Conservation (phyloP, 1,140 invertebrate genomes). For the Drosophila sechellia region DNA sequence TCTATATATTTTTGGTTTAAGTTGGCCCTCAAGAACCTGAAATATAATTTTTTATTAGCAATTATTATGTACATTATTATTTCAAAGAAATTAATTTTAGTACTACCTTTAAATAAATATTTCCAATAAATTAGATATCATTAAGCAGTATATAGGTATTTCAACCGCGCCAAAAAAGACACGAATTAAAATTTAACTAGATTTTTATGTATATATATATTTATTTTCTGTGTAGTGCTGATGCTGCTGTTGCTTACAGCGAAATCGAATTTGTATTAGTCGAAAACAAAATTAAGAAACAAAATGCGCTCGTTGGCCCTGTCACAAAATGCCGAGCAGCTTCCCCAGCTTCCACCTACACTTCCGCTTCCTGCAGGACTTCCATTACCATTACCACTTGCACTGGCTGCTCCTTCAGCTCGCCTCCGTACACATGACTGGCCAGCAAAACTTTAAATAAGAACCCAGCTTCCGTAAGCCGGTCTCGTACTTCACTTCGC, state of each 20-base stretch:
- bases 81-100: no score
- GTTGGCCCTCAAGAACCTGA: no score
- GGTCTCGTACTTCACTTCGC: constrained; percentile 20
- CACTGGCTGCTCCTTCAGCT: constrained; percentile 41
- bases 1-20: no score
- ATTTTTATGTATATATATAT: background rate
- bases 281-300: constrained; percentile 80
- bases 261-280: constrained; percentile 79
- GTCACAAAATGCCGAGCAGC: constrained; percentile 39
- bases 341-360: constrained; percentile 4
- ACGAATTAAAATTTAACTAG: no score
- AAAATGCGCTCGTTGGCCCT: constrained; percentile 55
- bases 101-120: no score
- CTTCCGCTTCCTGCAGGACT: constrained; percentile 21
- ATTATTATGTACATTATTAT: no score
- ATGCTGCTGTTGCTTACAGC: constrained; percentile 48
- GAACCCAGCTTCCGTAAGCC: constrained; percentile 34
- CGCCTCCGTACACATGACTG: constrained; percentile 77
- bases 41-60: no score
- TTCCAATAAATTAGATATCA: no score
- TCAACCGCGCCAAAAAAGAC: no score
- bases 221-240: constrained; percentile 1
- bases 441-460: constrained; percentile 76
- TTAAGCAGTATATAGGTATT: no score
- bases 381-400: constrained; percentile 47